phyloP scores from a whole-genome alignment of 1,140 invertebrate genomes.

The Neuroterus valhalla region DNA sequence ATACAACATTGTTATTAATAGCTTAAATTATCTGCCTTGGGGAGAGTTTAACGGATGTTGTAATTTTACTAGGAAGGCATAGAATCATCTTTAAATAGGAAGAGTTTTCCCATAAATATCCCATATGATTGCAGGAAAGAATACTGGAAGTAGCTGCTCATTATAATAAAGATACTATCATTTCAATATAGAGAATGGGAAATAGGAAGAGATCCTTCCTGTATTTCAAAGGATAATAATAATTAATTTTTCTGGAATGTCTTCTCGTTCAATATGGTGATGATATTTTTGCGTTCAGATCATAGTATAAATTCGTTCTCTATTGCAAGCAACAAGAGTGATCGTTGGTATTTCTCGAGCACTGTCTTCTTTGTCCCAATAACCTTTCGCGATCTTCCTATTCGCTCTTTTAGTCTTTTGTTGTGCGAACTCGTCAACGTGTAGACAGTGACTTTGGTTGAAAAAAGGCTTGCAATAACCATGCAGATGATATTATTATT shows the following conservation, averaged over 20 bases:
- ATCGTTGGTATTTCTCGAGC: constrained; percentile 38
- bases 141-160: background rate
- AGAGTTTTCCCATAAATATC: background rate
- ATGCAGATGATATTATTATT: no score
- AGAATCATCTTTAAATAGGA: background rate
- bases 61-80: background rate
- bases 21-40: constrained; percentile 2
- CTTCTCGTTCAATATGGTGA: no score
- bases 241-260: no score
- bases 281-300: no score
- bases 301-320: no score
- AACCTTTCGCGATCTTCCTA: constrained; percentile 51
- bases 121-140: background rate
- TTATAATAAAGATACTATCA: background rate
- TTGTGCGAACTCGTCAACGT: constrained; percentile 6
- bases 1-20: constrained; percentile 26
- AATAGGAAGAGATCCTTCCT: no score
- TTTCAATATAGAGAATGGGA: background rate
- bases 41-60: background rate
- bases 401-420: constrained; percentile 39
- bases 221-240: no score
- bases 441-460: background rate
- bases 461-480: no score
- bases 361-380: constrained; percentile 45
- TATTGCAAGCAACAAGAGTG: background rate